Evolutionary conservation across 1,140 invertebrate genomes (phyloP).

Genomic region (Heterodera carotae): DNA sequence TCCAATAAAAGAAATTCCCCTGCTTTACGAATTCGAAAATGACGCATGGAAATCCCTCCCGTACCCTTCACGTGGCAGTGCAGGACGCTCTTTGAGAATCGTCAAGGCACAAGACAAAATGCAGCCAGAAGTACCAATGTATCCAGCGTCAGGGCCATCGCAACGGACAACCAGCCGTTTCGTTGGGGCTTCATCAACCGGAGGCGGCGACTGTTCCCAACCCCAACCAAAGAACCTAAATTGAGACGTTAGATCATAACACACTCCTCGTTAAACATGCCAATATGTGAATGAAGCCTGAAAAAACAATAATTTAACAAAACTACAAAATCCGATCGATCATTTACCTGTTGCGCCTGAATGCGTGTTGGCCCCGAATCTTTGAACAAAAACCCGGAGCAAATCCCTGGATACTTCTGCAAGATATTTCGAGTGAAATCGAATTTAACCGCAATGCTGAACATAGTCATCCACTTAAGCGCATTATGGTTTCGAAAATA

Average conservation of each 20-base stretch:
- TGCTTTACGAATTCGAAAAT: conserved; percentile 1
- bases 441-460: conserved; percentile 74
- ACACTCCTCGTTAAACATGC: neutral
- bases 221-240: conserved; percentile 72
- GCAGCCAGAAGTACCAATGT: conserved; percentile 78
- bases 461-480: conserved; percentile 70
- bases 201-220: conserved; percentile 73
- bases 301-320: conserved; percentile 22
- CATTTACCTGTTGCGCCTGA: conserved; percentile 53
- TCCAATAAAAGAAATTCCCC: too few relatives aligned
- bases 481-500: too few relatives aligned
- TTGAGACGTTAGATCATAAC: too few relatives aligned
- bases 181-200: conserved; percentile 72
- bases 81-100: conserved; percentile 76
- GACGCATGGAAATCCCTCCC: neutral
- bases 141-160: conserved; percentile 74
- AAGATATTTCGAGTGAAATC: conserved; percentile 64
- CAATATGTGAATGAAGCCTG: conserved; percentile 61
- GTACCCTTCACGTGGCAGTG: conserved; percentile 75
- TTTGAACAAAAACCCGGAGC: conserved; percentile 59
- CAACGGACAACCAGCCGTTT: conserved; percentile 74
- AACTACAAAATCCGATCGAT: conserved; percentile 13
- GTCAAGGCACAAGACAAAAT: conserved; percentile 76
- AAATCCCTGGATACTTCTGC: conserved; percentile 60
- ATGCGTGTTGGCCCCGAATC: conserved; percentile 54